A percentile compares a stretch with the other conserved stretches of the same genome.
Conservation (phyloP, 2,797 vertebrate species). For the Chloroceryle amazona region DNA sequence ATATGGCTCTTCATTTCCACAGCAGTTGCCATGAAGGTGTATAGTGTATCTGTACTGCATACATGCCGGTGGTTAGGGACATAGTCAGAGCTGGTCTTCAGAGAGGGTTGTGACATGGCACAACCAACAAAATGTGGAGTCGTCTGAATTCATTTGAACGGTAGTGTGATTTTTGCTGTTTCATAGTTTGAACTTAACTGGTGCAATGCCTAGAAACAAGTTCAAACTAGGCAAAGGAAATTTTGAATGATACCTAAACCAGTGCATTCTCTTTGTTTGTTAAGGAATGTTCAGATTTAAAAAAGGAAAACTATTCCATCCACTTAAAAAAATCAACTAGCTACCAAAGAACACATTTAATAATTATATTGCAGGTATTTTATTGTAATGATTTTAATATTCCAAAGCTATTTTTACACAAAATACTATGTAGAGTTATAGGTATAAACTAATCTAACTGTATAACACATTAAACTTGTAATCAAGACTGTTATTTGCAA, state of each 20-base stretch:
- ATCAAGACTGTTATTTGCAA: constrained; percentile 81
- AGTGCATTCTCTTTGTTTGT: constrained; percentile 98
- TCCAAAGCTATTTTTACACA: constrained; percentile 88
- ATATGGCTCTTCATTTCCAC: constrained; percentile 78
- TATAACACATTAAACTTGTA: constrained; percentile 77
- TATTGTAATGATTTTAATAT: constrained; percentile 88
- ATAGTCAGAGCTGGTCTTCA: constrained; percentile 87
- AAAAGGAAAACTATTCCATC: constrained; percentile 82
- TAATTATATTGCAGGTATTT: constrained; percentile 86
- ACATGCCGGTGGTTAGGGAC: constrained; percentile 83
- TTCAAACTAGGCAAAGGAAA: constrained; percentile 83
- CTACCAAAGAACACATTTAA: constrained; percentile 87
- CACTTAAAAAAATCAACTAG: constrained; percentile 79
- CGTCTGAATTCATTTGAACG: constrained; percentile 81
- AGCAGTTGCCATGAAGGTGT: constrained; percentile 76
- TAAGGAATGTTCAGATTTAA: constrained; percentile 86
- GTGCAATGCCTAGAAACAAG: constrained; percentile 68
- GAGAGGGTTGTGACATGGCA: constrained; percentile 82
- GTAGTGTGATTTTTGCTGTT: constrained; percentile 80
- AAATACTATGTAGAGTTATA: constrained; percentile 86
- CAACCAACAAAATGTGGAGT: constrained; percentile 76
- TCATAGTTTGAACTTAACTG: constrained; percentile 79
- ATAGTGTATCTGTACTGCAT: constrained; percentile 69
- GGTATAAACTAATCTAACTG: constrained; percentile 82
- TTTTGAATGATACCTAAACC: constrained; percentile 85